Evolutionary conservation across 2,888 invertebrate species (phyloP).

Genomic region (Tinea pellionella): DNA sequence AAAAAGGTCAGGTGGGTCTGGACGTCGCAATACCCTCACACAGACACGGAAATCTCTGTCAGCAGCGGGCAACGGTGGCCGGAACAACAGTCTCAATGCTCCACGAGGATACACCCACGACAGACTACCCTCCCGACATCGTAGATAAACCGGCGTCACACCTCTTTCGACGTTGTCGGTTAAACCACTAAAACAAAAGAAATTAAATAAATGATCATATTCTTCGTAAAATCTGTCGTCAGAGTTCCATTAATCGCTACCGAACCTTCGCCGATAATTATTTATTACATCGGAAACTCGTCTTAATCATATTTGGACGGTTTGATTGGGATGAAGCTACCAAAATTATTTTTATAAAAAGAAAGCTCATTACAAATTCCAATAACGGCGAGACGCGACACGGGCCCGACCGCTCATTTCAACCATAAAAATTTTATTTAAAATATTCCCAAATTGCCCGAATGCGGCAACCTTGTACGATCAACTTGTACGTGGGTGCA

Average conservation of each 20-base stretch:
- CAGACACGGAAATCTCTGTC: constrained; percentile 77
- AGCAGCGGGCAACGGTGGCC: constrained; percentile 68
- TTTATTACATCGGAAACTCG: constrained; percentile 10
- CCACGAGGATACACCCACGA: constrained; percentile 83
- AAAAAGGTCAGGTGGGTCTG: constrained; percentile 6
- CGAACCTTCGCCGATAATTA: neutral
- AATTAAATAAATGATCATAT: constrained; percentile 16
- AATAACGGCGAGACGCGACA: constrained; percentile 30
- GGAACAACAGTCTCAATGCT: constrained; percentile 75
- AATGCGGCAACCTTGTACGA: constrained; percentile 1
- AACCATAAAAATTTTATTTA: constrained; percentile 36
- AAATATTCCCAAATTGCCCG: constrained; percentile 15
- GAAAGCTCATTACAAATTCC: constrained; percentile 48
- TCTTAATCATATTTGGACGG: constrained; percentile 40
- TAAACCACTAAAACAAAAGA: constrained; percentile 67
- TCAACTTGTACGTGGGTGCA: constrained; percentile 8
- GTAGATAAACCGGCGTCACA: constrained; percentile 80
- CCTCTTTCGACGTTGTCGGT: constrained; percentile 65
- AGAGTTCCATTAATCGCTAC: neutral
- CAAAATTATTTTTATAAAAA: constrained; percentile 32
- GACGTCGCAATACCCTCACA: constrained; percentile 58
- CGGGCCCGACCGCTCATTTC: constrained; percentile 15
- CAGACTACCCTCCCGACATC: constrained; percentile 78
- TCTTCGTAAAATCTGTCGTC: neutral
- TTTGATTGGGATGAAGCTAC: constrained; percentile 40